Base-by-base conservation (phyloP, 2,797 vertebrate genomes). In the Euthynnus affinis region DNA sequence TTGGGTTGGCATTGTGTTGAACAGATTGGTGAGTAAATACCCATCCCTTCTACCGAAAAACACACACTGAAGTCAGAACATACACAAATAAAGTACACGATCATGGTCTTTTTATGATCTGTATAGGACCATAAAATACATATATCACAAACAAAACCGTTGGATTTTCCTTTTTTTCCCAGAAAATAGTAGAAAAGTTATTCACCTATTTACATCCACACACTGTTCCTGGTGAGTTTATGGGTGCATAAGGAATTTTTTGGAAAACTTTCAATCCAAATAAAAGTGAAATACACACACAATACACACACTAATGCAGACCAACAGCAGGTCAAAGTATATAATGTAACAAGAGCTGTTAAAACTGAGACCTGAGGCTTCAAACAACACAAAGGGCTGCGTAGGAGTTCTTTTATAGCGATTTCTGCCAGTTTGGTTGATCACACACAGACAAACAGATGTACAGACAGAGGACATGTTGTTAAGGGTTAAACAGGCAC, bases 221-320 rank as follows among this genome's bases (percentile, higher is more conserved):
- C 55, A 27, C 23, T 56, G 64, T 51, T 61, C 3, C 17, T 34
- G 40, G 34, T 3, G 40, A 56, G 13, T 22, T 51, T 18, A 55
- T 56, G 17, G 18, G 25, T 60, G n/a, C 58, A 69, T 67, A 34
- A 69, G 56, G 9, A 22, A 56, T 10, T 56, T 32, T 72, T 67
- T 66, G n/a, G n/a, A 57, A 32, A 68, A 67, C 40, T 66, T 59
- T 25, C 18, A 56, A 17, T 52, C 42, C 1, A 3, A 58, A 17
- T 18, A 53, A 18, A 70, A 27, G 56, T 29, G 2, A 64, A 56
- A 58, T 8, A 66, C 27, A 57, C 8, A 55, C 10, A 61, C 51
- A 81, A 73, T 52, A 76, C 32, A 51, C 49, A n/a, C 22, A 58
- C 46, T 71, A 65, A 81, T 56, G 15, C 18, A 51, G 27, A 74